Percentiles rank a stretch among this genome's conserved stretches.
Evolutionary conservation across 2,113 vertebrate genomes (phyloP).

Genomic region (Oplegnathus fasciatus): DNA sequence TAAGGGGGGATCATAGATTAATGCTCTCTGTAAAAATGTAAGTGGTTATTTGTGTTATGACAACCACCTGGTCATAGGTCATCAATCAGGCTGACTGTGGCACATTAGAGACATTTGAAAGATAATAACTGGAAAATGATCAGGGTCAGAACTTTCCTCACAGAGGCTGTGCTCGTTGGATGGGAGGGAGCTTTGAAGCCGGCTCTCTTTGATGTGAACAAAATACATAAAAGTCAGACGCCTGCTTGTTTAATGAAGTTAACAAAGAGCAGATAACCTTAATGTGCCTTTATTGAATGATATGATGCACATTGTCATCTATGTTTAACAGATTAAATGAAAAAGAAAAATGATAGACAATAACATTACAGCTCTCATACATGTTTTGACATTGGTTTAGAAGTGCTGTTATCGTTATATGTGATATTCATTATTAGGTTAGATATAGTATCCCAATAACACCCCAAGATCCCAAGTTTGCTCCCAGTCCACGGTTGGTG

Average conservation of each 20-base stretch:
- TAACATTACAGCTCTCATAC: neutral
- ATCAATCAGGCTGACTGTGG: neutral
- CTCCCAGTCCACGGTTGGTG: neutral
- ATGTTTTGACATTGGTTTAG: neutral
- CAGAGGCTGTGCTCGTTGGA: neutral
- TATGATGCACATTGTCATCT: neutral
- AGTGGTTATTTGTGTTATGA: neutral
- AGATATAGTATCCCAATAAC: neutral
- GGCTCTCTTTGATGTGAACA: slow-evolving; percentile 23
- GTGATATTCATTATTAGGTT: neutral
- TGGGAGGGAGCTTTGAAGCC: slow-evolving; percentile 35
- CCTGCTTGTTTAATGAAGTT: slow-evolving; percentile 5
- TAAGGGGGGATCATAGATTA: neutral
- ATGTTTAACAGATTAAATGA: neutral
- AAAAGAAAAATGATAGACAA: neutral
- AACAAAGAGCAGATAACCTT: slow-evolving; percentile 5
- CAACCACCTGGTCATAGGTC: neutral
- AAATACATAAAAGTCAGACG: slow-evolving; percentile 14
- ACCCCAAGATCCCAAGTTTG: neutral
- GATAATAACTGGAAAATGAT: neutral
- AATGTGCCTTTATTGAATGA: neutral
- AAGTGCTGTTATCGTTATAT: neutral
- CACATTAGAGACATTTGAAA: slow-evolving; percentile 4
- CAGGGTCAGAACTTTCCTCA: neutral
- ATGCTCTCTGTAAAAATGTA: neutral